Evolutionary conservation across 2,113 vertebrate species (phyloP).

Genomic region (Varanus salvator): DNA sequence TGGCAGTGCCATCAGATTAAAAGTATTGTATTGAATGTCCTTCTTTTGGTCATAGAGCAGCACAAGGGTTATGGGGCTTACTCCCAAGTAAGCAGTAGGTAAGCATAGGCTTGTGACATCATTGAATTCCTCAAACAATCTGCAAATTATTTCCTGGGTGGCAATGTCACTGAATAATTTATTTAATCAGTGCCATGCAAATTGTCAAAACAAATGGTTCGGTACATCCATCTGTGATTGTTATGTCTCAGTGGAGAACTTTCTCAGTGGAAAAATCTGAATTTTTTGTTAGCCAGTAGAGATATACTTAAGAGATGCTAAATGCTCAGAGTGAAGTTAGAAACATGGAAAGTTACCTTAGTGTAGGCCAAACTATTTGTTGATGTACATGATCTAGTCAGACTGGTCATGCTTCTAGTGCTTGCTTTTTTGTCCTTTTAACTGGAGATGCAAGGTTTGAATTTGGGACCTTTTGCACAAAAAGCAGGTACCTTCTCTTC

Average conservation of each 20-base stretch:
- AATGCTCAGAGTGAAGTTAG: neutral
- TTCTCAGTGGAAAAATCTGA: neutral
- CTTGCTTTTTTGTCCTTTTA: neutral
- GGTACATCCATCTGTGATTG: neutral
- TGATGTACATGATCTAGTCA: too few relatives aligned
- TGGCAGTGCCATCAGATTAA: too few relatives aligned
- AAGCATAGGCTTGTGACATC: neutral
- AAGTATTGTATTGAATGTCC: too few relatives aligned
- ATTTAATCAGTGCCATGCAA: constrained; percentile 35
- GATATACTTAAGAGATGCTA: neutral
- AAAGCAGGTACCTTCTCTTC: neutral
- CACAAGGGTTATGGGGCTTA: too few relatives aligned
- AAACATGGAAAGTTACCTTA: neutral
- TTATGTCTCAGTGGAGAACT: neutral
- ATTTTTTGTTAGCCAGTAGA: neutral
- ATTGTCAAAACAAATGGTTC: neutral
- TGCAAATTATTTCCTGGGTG: constrained; percentile 34
- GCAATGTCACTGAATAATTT: constrained; percentile 34
- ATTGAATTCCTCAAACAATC: constrained; percentile 42
- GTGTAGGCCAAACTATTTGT: too few relatives aligned
- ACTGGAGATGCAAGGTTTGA: neutral
- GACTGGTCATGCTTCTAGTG: neutral
- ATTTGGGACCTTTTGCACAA: neutral
- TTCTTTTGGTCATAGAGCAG: too few relatives aligned
- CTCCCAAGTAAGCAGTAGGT: too few relatives aligned